These are phyloP conservation scores for Harmothoe impar DNA, from an alignment of 2,888 invertebrate genomes.

Conservation along the genomic window DNA sequence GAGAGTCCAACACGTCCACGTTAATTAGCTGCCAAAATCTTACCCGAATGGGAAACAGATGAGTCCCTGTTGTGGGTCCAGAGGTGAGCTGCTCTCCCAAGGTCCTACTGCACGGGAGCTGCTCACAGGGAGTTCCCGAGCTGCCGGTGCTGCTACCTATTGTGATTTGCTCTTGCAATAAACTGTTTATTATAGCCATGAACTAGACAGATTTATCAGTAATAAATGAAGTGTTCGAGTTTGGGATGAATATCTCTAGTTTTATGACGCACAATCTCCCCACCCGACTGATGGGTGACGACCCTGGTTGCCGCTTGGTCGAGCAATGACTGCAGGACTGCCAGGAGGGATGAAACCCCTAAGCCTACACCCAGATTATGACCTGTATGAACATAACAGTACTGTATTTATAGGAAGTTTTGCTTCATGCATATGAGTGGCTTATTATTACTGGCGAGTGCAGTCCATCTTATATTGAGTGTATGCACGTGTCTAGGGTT, in stretches of 20 bases:
- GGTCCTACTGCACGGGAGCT: not conserved
- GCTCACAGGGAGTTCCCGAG: not conserved
- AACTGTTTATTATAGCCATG: not conserved
- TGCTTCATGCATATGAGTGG: too few relatives aligned
- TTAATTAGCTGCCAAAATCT: conserved; percentile 37
- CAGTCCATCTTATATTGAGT: too few relatives aligned
- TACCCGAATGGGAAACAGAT: conserved; percentile 8
- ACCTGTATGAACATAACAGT: too few relatives aligned
- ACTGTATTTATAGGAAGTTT: too few relatives aligned
- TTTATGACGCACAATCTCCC: too few relatives aligned
- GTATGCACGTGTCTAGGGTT: too few relatives aligned
- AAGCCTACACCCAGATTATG: too few relatives aligned
- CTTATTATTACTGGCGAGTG: too few relatives aligned
- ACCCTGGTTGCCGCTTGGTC: too few relatives aligned
- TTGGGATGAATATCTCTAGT: not conserved
- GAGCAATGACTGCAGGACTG: too few relatives aligned
- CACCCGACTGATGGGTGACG: too few relatives aligned
- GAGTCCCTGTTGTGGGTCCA: conserved; percentile 6
- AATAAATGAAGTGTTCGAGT: not conserved
- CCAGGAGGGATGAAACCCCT: too few relatives aligned
- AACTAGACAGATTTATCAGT: not conserved
- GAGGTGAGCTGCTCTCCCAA: conserved; percentile 20
- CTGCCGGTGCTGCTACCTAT: not conserved
- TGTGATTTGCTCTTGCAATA: not conserved
- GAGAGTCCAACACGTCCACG: not conserved